These are phyloP conservation scores for Pelmatolapia mariae DNA, from an alignment of 2,113 vertebrate genomes.

Conservation along the genomic window DNA sequence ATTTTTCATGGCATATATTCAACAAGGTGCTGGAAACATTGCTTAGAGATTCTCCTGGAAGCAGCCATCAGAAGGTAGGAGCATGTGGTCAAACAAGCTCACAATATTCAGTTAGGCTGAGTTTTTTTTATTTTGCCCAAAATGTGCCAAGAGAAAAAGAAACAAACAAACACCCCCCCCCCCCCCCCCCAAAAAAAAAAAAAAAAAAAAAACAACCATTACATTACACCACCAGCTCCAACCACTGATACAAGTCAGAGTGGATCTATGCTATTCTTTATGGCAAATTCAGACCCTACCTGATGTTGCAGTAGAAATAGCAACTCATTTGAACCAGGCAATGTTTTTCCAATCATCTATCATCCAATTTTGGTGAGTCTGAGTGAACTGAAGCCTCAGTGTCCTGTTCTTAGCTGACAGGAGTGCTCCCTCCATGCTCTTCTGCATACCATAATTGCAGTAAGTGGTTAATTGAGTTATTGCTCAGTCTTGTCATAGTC, in stretches of 20 bases:
- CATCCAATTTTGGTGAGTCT: background rate
- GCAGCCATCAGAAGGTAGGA: background rate
- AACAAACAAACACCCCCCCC: fast-evolving
- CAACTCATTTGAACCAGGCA: background rate
- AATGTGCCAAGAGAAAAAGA: background rate
- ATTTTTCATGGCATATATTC: background rate
- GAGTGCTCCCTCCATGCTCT: background rate
- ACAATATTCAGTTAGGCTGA: background rate
- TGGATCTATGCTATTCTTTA: background rate
- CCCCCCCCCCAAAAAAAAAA: no score
- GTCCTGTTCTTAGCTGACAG: background rate
- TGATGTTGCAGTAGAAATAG: background rate
- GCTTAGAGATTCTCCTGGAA: background rate
- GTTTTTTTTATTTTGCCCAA: background rate
- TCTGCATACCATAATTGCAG: background rate
- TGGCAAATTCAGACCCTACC: background rate
- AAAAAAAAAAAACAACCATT: background rate
- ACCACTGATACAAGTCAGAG: background rate
- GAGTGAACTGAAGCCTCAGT: background rate
- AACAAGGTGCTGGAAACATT: background rate
- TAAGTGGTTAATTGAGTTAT: background rate
- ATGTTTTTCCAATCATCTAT: background rate
- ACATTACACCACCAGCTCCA: background rate
- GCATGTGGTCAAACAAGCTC: background rate
- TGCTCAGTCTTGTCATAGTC: background rate